Conservation (phyloP, 2,888 invertebrate species). For the Noctua pronuba region DNA sequence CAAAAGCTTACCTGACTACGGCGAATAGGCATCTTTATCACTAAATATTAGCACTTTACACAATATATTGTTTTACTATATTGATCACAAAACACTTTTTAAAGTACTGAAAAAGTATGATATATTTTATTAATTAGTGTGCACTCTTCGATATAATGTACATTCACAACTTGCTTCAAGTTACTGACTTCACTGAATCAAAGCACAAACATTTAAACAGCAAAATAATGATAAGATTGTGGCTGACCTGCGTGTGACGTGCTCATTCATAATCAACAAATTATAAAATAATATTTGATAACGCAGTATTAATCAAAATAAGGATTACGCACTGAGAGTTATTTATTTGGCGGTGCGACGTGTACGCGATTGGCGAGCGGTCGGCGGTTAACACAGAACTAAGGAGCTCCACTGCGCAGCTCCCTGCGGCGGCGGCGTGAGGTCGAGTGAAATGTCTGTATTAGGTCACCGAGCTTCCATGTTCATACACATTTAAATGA, state of each 20-base stretch:
- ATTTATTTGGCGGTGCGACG: constrained; percentile 64
- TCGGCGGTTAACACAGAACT: constrained; percentile 68
- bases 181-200: constrained; percentile 87
- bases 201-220: constrained; percentile 89
- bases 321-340: constrained; percentile 79
- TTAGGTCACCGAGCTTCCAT: constrained; percentile 80
- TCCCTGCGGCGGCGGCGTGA: constrained; percentile 69
- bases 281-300: constrained; percentile 85
- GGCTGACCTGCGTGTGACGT: constrained; percentile 85
- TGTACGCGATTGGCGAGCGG: constrained; percentile 71
- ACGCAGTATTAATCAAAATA: constrained; percentile 83
- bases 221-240: constrained; percentile 85
- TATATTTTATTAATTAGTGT: constrained; percentile 48
- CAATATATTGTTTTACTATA: constrained; percentile 52
- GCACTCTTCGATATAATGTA: constrained; percentile 74
- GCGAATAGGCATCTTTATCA: constrained; percentile 85
- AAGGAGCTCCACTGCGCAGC: constrained; percentile 70
- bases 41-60: constrained; percentile 63
- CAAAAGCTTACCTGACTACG: constrained; percentile 84
- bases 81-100: constrained; percentile 65
- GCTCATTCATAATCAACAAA: constrained; percentile 85
- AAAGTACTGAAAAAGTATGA: constrained; percentile 44
- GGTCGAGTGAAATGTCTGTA: constrained; percentile 82
- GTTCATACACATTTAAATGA: constrained; percentile 84
- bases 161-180: constrained; percentile 81